Conservation (phyloP, 2,797 vertebrate genomes). For the Enteromius viviparus region DNA sequence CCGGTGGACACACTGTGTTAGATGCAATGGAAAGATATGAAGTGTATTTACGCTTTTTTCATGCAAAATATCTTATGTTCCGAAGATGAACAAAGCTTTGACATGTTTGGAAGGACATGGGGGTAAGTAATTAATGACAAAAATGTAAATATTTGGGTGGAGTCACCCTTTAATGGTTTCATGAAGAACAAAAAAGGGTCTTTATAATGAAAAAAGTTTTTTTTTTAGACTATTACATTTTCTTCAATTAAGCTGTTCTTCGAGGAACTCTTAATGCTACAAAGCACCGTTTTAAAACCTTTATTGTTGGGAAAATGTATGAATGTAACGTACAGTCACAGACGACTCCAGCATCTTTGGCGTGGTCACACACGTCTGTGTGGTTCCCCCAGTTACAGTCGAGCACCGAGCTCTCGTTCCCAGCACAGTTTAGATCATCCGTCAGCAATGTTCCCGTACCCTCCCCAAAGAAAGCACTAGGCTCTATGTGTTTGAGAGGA, state of each 20-base stretch:
- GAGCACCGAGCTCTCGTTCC: slow-evolving; percentile 21
- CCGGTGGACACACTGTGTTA: too few relatives aligned
- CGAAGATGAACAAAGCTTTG: too few relatives aligned
- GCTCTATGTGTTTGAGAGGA: not conserved
- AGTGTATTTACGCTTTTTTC: too few relatives aligned
- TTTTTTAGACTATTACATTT: not conserved
- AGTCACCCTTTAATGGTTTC: not conserved
- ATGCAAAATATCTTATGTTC: too few relatives aligned
- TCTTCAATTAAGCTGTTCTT: not conserved
- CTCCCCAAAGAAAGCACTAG: not conserved
- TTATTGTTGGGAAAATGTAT: not conserved
- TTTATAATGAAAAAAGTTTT: not conserved
- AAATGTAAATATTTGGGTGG: too few relatives aligned
- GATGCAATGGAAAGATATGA: too few relatives aligned
- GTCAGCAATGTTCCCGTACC: slow-evolving; percentile 1
- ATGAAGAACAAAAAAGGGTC: not conserved
- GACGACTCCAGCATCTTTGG: not conserved
- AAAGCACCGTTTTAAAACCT: not conserved
- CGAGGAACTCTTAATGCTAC: not conserved
- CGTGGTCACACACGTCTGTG: slow-evolving; percentile 16
- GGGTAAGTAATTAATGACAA: too few relatives aligned
- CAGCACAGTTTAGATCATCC: slow-evolving; percentile 28
- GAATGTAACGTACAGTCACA: slow-evolving; percentile 31
- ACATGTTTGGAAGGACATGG: too few relatives aligned
- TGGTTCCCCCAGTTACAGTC: slow-evolving; percentile 11